Evolutionary conservation across 92 coral and sea anemone species (phyloP).

Genomic region (Scolanthus callimorphus): DNA sequence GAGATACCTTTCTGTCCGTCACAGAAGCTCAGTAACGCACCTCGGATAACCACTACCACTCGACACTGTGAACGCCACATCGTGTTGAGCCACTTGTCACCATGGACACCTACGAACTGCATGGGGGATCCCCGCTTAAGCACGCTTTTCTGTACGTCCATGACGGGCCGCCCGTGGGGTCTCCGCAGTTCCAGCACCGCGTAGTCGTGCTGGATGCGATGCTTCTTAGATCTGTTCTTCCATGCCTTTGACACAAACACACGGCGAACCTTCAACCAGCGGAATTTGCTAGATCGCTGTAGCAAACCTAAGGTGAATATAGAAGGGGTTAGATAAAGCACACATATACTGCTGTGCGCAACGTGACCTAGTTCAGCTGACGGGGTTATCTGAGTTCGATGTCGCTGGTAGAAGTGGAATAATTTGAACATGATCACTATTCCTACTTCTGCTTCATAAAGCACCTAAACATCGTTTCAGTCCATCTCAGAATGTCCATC

Average conservation of each 20-base stretch:
- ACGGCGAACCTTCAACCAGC: constrained; percentile 62
- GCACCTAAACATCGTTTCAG: no score
- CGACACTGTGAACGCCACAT: constrained; percentile 68
- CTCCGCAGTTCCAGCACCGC: constrained; percentile 67
- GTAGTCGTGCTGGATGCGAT: constrained; percentile 58
- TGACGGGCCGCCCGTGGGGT: constrained; percentile 53
- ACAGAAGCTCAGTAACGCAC: constrained; percentile 60
- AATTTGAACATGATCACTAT: no score
- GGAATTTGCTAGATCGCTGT: constrained; percentile 56
- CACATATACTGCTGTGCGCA: no score
- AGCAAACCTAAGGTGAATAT: no score
- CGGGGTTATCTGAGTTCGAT: no score
- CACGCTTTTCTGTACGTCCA: constrained; percentile 53
- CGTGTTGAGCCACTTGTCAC: constrained; percentile 70
- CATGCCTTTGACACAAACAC: constrained; percentile 52
- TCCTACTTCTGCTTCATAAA: no score
- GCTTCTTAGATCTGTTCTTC: constrained; percentile 20
- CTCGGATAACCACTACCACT: constrained; percentile 32
- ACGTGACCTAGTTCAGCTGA: no score
- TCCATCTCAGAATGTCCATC: no score
- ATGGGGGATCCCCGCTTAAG: constrained; percentile 48
- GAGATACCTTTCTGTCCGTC: constrained; percentile 76
- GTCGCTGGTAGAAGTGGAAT: no score
- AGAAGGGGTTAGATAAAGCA: no score
- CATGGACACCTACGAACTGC: constrained; percentile 77